phyloP scores from a whole-genome alignment of 2,888 invertebrate genomes.

The Capitulum mitella region DNA sequence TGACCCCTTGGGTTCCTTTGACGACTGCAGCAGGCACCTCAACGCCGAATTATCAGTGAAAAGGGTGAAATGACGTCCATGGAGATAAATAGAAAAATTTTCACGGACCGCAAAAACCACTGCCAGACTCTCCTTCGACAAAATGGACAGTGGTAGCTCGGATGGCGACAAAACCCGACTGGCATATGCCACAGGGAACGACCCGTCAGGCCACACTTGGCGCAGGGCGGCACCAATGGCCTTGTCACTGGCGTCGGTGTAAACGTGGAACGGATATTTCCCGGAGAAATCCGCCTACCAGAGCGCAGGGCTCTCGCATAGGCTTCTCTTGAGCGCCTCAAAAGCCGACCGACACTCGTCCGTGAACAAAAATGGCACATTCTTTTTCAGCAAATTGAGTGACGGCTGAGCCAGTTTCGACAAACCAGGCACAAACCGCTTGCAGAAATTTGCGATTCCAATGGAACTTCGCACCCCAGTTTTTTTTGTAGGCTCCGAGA shows the following conservation, averaged over 20 bases:
- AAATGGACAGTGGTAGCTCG: neutral
- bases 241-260: neutral
- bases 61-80: too few species aligned
- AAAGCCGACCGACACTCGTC: neutral
- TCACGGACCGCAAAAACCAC: too few species aligned
- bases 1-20: neutral
- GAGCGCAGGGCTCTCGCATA: neutral
- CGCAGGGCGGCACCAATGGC: neutral
- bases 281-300: neutral
- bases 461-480: neutral
- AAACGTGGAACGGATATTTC: neutral
- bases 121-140: neutral
- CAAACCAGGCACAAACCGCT: neutral
- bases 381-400: neutral
- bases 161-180: neutral
- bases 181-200: neutral
- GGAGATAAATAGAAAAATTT: neutral
- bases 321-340: neutral
- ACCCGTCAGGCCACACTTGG: too few species aligned
- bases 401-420: neutral
- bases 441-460: neutral
- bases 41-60: neutral
- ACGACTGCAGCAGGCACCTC: neutral
- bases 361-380: neutral
- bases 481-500: neutral